phyloP scores from a whole-genome alignment of 2,888 invertebrate genomes.

The Merodon equestris region DNA sequence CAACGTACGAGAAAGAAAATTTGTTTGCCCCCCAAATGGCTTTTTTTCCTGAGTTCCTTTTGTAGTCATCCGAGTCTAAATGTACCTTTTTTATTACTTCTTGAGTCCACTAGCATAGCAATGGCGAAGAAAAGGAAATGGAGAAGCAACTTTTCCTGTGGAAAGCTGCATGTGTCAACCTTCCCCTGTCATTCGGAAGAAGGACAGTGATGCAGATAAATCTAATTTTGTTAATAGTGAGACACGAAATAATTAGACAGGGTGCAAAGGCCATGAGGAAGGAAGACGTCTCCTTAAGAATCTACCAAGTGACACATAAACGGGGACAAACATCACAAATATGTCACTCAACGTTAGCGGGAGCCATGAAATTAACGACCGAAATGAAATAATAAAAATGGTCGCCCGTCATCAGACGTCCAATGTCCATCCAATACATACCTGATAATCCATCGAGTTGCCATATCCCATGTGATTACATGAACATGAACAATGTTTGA shows the following conservation, averaged over 20 bases:
- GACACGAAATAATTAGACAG: slow-evolving; percentile 58
- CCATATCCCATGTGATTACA: slow-evolving; percentile 97
- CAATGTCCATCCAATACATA: slow-evolving; percentile 74
- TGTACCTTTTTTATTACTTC: too few relatives aligned
- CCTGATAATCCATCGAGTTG: slow-evolving; percentile 94
- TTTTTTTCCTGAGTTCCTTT: too few relatives aligned
- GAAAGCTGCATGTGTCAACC: slow-evolving; percentile 44
- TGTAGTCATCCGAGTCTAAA: too few relatives aligned
- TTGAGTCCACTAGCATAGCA: too few relatives aligned
- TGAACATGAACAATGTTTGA: slow-evolving; percentile 92
- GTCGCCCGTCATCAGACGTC: neutral
- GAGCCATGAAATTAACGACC: slow-evolving; percentile 9
- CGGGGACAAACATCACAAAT: neutral
- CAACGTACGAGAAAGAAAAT: too few relatives aligned
- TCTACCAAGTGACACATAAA: slow-evolving; percentile 1
- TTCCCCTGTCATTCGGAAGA: slow-evolving; percentile 32
- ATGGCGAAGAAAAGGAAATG: too few relatives aligned
- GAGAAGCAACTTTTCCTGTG: neutral
- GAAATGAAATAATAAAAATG: neutral
- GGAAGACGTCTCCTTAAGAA: neutral
- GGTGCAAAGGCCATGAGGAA: neutral
- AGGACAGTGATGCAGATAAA: slow-evolving; percentile 32
- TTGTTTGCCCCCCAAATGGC: too few relatives aligned
- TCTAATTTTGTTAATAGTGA: slow-evolving; percentile 52
- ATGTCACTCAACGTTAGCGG: neutral